These are phyloP conservation scores for Spatulosminthurus flaviceps DNA, from an alignment of 2,888 invertebrate species.

Conservation along the genomic window DNA sequence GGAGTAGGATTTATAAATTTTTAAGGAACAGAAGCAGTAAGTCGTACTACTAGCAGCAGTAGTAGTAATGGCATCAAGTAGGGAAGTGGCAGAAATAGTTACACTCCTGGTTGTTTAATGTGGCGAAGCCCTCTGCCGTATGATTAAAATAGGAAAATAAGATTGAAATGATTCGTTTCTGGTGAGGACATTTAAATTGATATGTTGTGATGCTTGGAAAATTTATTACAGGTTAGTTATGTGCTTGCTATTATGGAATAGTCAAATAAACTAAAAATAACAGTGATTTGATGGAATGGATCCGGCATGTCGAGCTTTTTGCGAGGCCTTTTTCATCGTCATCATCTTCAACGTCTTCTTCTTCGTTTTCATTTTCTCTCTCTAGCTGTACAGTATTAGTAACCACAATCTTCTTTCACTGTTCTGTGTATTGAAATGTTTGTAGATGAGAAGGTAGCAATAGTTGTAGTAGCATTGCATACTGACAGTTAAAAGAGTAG, in stretches of 20 bases:
- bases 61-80: neutral
- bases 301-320: conserved; percentile 6
- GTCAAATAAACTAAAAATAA: conserved; percentile 43
- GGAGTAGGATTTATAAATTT: too few species aligned
- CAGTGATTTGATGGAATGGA: conserved; percentile 39
- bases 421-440: too few species aligned
- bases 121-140: conserved; percentile 5
- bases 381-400: too few species aligned
- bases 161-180: conserved; percentile 41
- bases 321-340: neutral
- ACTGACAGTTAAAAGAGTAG: too few species aligned
- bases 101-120: neutral
- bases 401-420: too few species aligned
- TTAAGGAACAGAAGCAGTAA: too few species aligned
- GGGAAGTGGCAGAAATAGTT: neutral
- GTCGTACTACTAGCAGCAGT: too few species aligned
- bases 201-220: conserved; percentile 39
- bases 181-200: conserved; percentile 36
- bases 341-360: neutral
- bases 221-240: conserved; percentile 30
- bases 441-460: too few species aligned
- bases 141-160: conserved; percentile 25
- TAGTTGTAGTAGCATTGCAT: too few species aligned
- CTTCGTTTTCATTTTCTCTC: neutral
- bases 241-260: conserved; percentile 12